Evolutionary conservation across 2,797 vertebrate species (phyloP), one percentile per base, ranked within the genome.

Genomic region (Carapus acus): DNA sequence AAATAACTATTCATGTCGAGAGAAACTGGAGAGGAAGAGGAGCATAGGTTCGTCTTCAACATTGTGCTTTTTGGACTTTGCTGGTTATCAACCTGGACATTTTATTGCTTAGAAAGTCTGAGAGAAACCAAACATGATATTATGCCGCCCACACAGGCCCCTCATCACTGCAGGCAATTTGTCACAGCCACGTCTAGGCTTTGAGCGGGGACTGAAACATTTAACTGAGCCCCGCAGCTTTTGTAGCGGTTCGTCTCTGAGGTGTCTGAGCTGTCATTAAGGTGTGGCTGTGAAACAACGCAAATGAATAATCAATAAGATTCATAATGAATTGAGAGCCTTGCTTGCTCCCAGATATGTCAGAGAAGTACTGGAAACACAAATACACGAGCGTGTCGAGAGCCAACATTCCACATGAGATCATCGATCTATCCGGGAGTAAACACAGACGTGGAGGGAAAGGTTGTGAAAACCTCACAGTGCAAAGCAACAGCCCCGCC

Each of bases 1-100:
- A 77, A 75, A 80, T 51, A 53, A 48, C 65, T 37, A 58, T 48
- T 23, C 52, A 67, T 47, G 18, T 60, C 31, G 42, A 3, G 23
- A 31, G 48, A 23, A 19, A 23, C 7, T 61, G 39, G 33, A 37
- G 20, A 37, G 27, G 15, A 23, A 19, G 24, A 27, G 24, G 24
- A 27, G 24, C 5, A 27, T 4, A 9, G 9, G 24, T 27, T 27
- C 24, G 9, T 27, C 24, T 31, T 61, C 9, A 34, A 16, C 27
- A 17, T n/a, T 55, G 51, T 44, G 45, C 43, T 33, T 54, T 48
- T 49, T 18, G 19, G 40, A 47, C 22, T 36, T 41, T n/a, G 14
- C 20, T 29, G 33, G 19, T 43, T 27, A 37, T 40, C 51, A 22
- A 21, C 47, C 49, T 48, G 42, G 42, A 31, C 38, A 45, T 27